phyloP scores from a whole-genome alignment of 2,888 invertebrate genomes.

The Chesias legatella region DNA sequence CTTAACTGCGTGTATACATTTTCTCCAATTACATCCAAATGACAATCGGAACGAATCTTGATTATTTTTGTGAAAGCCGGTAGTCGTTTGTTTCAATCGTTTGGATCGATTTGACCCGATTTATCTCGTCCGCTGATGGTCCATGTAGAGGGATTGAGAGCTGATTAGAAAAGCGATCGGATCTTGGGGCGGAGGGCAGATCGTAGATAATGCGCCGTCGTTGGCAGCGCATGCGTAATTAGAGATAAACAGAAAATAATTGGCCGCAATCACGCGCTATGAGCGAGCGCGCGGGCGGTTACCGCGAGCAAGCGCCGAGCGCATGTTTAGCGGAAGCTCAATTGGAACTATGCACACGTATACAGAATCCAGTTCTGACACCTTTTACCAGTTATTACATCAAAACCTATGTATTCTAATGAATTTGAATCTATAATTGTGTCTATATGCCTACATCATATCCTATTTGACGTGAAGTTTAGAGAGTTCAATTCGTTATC shows the following conservation, averaged over 20 bases:
- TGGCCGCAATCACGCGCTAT: slow-evolving; percentile 75
- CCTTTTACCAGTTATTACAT: too few relatives aligned
- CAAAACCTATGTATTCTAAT: too few relatives aligned
- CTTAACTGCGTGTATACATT: slow-evolving; percentile 41
- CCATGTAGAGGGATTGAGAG: slow-evolving; percentile 64
- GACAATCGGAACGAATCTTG: slow-evolving; percentile 49
- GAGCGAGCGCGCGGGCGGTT: slow-evolving; percentile 57
- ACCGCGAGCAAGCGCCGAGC: slow-evolving; percentile 29
- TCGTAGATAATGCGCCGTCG: slow-evolving; percentile 68
- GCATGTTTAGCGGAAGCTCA: slow-evolving; percentile 46
- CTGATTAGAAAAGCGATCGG: slow-evolving; percentile 73
- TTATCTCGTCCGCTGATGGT: slow-evolving; percentile 59
- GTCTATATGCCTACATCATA: too few relatives aligned
- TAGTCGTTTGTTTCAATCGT: slow-evolving; percentile 34
- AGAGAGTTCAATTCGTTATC: too few relatives aligned
- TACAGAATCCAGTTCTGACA: too few relatives aligned
- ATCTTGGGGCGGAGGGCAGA: slow-evolving; percentile 78
- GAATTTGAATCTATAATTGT: too few relatives aligned
- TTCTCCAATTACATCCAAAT: slow-evolving; percentile 51
- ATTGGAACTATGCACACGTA: slow-evolving; percentile 16
- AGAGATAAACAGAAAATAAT: slow-evolving; percentile 81
- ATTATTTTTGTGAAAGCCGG: slow-evolving; percentile 46
- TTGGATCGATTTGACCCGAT: slow-evolving; percentile 41
- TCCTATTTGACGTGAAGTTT: too few relatives aligned
- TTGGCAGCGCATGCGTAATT: slow-evolving; percentile 78